Base-by-base conservation (phyloP, 2,797 vertebrate species). In the Rachycentron canadum region DNA sequence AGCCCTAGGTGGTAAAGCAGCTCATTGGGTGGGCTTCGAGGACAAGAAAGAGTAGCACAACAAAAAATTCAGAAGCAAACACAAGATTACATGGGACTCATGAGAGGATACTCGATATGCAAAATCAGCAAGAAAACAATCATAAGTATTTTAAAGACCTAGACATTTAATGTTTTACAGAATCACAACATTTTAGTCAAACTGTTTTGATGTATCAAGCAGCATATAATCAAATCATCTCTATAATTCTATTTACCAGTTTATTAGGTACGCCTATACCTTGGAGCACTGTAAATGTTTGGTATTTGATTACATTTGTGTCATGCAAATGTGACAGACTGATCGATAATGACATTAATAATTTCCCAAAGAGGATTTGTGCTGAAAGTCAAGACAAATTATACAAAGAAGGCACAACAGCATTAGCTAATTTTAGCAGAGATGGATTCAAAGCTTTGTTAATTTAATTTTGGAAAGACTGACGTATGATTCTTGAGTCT, bases 11-110 rank as follows among this genome's bases (percentile, higher is more conserved):
- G 67, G 52, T 38, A 3, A 55, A 25, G 57, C 2, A 40, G 58
- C 59, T 59, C 28, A 23, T 3, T 57, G 55, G 73, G 67, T 45
- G 69, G 72, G 55, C 56, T 63, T 4, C 2, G 17, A 66, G 5
- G 34, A n/a, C 21, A 38, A 52, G 40, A 23, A 9, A 19, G 1
- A 1, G 5, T 13, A 58, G 23, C 5, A 32, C 3, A 25, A 11
- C 12, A 25, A 53, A 23, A 62, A 13, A 32, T 7, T 59, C 16
- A 52, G 21, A 25, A 61, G 5, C 5, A 73, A 58, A 78, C 52
- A n/a, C 8, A 25, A 63, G 23, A 70, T 19, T 11, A 38, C 3
- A 7, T 12, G n/a, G 7, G 60, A 56, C 11, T 8, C 41, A 40
- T 28, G 12, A 34, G 4, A 7, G 60, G 23, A 36, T 14, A 5